Evolutionary conservation across 2,888 invertebrate genomes (phyloP), one percentile per base, ranked within the genome.

Genomic region (Lamellibrachia satsuma): DNA sequence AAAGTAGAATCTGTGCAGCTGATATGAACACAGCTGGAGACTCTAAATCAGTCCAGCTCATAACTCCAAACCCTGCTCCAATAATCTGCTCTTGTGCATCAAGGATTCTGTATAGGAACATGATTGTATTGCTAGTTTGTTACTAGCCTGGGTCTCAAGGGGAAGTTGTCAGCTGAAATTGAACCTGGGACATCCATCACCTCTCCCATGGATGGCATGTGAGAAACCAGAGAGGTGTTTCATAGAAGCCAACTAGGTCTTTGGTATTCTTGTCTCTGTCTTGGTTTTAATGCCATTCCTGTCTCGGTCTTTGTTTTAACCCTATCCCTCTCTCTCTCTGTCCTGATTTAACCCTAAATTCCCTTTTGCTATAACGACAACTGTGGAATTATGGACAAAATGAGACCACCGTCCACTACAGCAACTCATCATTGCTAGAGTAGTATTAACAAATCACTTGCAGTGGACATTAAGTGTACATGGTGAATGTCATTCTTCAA

Each of bases 81-180:
- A 75, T 75, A 22, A 75, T 75, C 75, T 75, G 3, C 4, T 6
- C 75, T 75, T 15, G 22, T n/a, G n/a, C 4, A 75, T 75, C 75
- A 75, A 6, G 6, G 75, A 22, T 22, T 39, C 39, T 39, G 22
- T 22, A n/a, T 4, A 22, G 75, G 22, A 75, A 75, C 75, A 75
- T 2, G 75, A 22, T 75, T 75, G 22, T 75, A 75, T 75, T 75
- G 75, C 75, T 75, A 6, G 15, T 75, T 75, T 75, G 15, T 75
- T 22, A 75, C 75, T 15, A 75, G 75, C 75, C 6, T 11, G 60
- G 15, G 75, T 75, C 75, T 75, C 75, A 15, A 4, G 22, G 75
- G 75, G 75, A 75, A 75, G 75, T 75, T 75, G 75, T 75, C 75
- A 75, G 75, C 15, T 75, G 75, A 75, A 75, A 75, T 75, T 75